Evolutionary conservation across 2,888 invertebrate genomes (phyloP).

Genomic region (Andrena bicolor): DNA sequence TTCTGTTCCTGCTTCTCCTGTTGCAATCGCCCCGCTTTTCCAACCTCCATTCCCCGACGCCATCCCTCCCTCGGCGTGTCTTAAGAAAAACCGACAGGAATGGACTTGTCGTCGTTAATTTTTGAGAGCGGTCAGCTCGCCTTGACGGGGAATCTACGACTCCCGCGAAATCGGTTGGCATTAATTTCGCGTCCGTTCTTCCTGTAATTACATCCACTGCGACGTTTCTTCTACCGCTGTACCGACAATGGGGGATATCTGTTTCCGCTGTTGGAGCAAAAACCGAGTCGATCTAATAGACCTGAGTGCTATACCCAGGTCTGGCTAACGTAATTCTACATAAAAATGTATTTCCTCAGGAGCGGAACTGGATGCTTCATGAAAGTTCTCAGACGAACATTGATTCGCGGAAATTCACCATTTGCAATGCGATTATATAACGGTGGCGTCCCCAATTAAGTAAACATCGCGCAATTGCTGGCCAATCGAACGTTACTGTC

Average conservation of each 20-base stretch:
- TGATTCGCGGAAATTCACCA: background rate
- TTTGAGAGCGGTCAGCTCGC: conserved; percentile 40
- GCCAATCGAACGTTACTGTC: conserved; percentile 48
- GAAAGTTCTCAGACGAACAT: background rate
- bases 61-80: background rate
- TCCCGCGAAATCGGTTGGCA: conserved; percentile 45
- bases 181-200: conserved; percentile 48
- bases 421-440: conserved; percentile 17
- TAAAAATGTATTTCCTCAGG: too few species aligned
- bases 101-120: conserved; percentile 64
- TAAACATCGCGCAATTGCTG: conserved; percentile 44
- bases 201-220: conserved; percentile 54
- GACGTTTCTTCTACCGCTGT: conserved; percentile 15
- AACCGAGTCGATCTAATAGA: too few species aligned
- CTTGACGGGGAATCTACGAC: conserved; percentile 9
- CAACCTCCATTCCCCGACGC: background rate
- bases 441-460: conserved; percentile 39
- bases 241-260: conserved; percentile 12
- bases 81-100: conserved; percentile 33
- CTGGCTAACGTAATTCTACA: too few species aligned
- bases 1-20: background rate
- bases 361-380: background rate
- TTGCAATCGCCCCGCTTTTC: background rate
- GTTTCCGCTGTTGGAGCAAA: conserved; percentile 28
- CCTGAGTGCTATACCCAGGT: too few species aligned